These are phyloP conservation scores for Limanda limanda DNA, from an alignment of 2,113 vertebrate species.

Conservation along the genomic window DNA sequence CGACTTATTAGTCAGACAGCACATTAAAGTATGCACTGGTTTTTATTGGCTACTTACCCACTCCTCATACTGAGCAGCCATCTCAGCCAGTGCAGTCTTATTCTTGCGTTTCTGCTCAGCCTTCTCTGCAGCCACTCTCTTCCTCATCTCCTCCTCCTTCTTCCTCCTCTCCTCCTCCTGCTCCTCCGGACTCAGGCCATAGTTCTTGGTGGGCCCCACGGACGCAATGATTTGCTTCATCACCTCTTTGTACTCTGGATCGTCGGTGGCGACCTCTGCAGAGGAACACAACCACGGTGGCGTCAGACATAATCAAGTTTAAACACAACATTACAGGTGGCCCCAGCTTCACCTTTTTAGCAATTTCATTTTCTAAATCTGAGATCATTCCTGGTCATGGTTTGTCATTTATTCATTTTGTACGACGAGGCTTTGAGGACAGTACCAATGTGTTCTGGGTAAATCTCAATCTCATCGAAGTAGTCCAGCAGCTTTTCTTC, in stretches of 20 bases:
- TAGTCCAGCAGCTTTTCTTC: constrained; percentile 90
- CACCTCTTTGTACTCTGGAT: constrained; percentile 81
- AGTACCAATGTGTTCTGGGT: constrained; percentile 89
- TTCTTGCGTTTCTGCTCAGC: constrained; percentile 79
- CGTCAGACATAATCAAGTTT: not conserved
- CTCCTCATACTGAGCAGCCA: constrained; percentile 83
- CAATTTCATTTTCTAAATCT: not conserved
- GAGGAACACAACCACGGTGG: not conserved
- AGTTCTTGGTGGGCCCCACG: constrained; percentile 88
- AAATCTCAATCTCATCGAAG: constrained; percentile 93
- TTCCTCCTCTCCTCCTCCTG: constrained; percentile 77
- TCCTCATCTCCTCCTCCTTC: constrained; percentile 75
- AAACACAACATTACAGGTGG: too few relatives aligned
- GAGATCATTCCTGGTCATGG: too few relatives aligned
- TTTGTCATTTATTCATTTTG: not conserved
- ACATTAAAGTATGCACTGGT: too few relatives aligned
- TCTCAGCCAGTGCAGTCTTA: constrained; percentile 81
- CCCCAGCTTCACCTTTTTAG: not conserved
- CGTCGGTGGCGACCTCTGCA: constrained; percentile 85
- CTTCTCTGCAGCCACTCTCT: constrained; percentile 74
- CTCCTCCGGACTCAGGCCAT: constrained; percentile 87
- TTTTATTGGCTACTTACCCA: constrained; percentile 83
- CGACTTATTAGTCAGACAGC: too few relatives aligned
- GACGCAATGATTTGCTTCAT: constrained; percentile 84
- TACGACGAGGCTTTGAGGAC: not conserved